These are phyloP conservation scores for Ceratoteleas bidentatus DNA, from an alignment of 1,140 invertebrate genomes.

Conservation along the genomic window DNA sequence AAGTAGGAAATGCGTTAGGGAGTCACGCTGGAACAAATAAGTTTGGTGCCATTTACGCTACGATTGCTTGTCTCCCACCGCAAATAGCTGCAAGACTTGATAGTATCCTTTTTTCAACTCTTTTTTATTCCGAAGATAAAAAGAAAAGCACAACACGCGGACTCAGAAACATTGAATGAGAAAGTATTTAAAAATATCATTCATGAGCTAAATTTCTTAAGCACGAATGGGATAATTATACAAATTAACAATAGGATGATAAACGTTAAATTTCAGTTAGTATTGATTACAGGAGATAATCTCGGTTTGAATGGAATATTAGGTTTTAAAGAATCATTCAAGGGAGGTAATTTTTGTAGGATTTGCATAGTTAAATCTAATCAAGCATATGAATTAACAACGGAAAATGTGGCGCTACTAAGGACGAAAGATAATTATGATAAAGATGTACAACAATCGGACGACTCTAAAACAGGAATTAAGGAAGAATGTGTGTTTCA, in stretches of 20 bases:
- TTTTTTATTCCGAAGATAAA: not conserved
- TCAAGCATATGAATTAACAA: too few species aligned
- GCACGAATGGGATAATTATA: not conserved
- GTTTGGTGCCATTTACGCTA: constrained; percentile 42
- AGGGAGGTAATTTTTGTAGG: too few species aligned
- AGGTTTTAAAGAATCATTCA: too few species aligned
- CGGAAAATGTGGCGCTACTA: too few species aligned
- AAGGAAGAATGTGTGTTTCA: constrained; percentile 9
- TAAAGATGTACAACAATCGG: not conserved
- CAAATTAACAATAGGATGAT: too few species aligned
- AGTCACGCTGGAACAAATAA: constrained; percentile 54
- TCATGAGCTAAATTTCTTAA: not conserved
- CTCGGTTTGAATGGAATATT: too few species aligned
- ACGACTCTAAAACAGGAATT: not conserved
- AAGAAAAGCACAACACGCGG: constrained; percentile 2
- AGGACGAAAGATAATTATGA: not conserved
- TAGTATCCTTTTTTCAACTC: not conserved
- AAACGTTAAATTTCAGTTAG: too few species aligned
- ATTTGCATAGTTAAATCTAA: too few species aligned
- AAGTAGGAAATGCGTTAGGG: constrained; percentile 48
- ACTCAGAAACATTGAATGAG: too few species aligned
- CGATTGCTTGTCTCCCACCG: constrained; percentile 41
- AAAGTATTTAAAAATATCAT: constrained; percentile 2
- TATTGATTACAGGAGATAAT: too few species aligned
- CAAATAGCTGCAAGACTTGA: not conserved